Base-by-base conservation (phyloP, 2,113 vertebrate species). In the Lampris megalopsis region DNA sequence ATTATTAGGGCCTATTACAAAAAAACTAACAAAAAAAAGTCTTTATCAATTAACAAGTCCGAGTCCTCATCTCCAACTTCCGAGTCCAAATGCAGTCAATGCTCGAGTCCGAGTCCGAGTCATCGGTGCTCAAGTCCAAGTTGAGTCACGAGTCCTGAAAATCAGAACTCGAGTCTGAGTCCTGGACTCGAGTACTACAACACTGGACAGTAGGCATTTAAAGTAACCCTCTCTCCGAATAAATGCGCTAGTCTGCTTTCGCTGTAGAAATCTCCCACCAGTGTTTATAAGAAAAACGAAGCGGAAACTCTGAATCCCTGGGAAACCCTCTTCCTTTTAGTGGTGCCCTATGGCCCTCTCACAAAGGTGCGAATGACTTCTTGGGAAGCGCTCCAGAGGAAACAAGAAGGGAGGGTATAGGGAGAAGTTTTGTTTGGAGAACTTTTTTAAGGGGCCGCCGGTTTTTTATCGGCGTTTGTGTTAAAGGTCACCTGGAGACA, bases 211-310 rank as follows among this genome's bases (percentile, higher is more conserved):
- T 41, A 54, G 48, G 40, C 82, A 61, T 81, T 85, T 85, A 74
- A 79, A 88, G 83, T 63, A 79, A 86, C 80, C 77, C 68, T 63
- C 72, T 78, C 68, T 70, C 72, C 88, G 78, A 86, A 75, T 80
- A 63, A 83, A 70, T 80, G 76, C 81, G 83, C 88, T 90, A 83
- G 90, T 91, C 77, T 80, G 40, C 85, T 75, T 77, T 92, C 63
- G 75, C 62, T 81, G 83, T 84, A 65, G 65, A 88, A 88, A 90
- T 87, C 81, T 84, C 81, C 82, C 82, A 75, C 78, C 77, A 83
- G 77, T 86, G 86, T 88, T 83, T 88, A 75, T 71, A 69, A 59
- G 60, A 80, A 91, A 89, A 88, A 88, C 87, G 92, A 90, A 87
- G 83, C 62, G 61, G 75, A 78, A 84, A 73, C 68, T 64, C 64